Conservation (phyloP, 2,888 invertebrate species). For the Eugnorisma glareosa region DNA sequence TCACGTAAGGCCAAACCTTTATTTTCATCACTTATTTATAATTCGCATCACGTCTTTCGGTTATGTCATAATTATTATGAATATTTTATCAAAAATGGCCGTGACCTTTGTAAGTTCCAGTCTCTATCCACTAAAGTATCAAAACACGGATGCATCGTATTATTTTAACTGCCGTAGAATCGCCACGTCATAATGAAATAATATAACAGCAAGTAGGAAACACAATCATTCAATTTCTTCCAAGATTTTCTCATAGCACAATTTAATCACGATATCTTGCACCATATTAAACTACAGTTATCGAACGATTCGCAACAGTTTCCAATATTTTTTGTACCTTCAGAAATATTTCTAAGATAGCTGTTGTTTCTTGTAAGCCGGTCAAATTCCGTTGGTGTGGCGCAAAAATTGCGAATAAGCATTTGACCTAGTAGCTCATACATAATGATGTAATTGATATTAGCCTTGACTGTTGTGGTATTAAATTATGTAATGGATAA, state of each 20-base stretch:
- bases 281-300: slow-evolving; percentile 43
- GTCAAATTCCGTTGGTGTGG: slow-evolving; percentile 28
- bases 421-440: slow-evolving; percentile 43
- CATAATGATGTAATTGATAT: slow-evolving; percentile 53
- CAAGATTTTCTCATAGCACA: not conserved
- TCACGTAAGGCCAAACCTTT: not conserved
- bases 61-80: slow-evolving; percentile 26
- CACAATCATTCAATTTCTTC: not conserved
- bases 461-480: slow-evolving; percentile 47
- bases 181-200: not conserved
- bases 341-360: slow-evolving; percentile 38
- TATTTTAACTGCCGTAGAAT: not conserved
- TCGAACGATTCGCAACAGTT: slow-evolving; percentile 47
- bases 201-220: not conserved
- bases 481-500: slow-evolving; percentile 44
- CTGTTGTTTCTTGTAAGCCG: slow-evolving; percentile 26
- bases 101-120: slow-evolving; percentile 19
- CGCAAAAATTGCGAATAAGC: slow-evolving; percentile 48
- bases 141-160: not conserved
- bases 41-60: not conserved
- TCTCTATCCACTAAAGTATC: not conserved
- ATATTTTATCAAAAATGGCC: slow-evolving; percentile 15
- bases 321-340: slow-evolving; percentile 54
- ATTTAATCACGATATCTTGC: slow-evolving; percentile 53
- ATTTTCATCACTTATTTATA: not conserved